A percentile compares a stretch with the other conserved stretches of the same genome.
Conservation (phyloP, 2,797 vertebrate species). For the Microchirus variegatus region DNA sequence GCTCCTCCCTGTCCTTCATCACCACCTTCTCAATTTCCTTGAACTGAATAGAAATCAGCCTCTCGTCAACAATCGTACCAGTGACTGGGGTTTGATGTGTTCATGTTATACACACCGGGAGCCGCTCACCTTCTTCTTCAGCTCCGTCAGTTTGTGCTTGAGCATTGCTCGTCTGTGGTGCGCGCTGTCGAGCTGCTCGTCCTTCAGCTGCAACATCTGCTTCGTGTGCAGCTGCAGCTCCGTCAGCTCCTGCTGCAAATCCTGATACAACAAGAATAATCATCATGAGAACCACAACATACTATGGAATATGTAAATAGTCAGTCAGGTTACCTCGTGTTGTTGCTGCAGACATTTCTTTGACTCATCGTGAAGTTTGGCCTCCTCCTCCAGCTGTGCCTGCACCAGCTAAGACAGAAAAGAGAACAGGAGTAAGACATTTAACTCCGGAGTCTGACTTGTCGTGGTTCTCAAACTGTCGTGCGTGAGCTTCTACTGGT, state of each 20-base stretch:
- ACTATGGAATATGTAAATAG: no score
- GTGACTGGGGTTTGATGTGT: background rate
- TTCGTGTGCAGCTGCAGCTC: slow-evolving; percentile 31
- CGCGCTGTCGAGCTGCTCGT: slow-evolving; percentile 78
- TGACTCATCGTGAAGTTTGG: slow-evolving; percentile 74
- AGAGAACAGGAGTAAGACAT: background rate
- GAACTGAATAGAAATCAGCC: slow-evolving; percentile 75
- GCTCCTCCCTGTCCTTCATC: slow-evolving; percentile 85
- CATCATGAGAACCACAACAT: slow-evolving; percentile 29
- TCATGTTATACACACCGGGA: background rate
- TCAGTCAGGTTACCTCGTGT: slow-evolving; percentile 72
- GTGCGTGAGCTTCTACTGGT: no score
- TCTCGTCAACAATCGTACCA: background rate
- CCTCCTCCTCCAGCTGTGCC: slow-evolving; percentile 79
- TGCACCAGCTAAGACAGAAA: slow-evolving; percentile 75
- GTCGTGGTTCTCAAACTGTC: no score
- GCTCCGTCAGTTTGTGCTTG: slow-evolving; percentile 77
- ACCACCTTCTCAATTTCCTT: slow-evolving; percentile 83
- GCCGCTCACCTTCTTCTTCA: slow-evolving; percentile 81
- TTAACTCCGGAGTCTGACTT: background rate
- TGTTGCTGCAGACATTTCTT: slow-evolving; percentile 81
- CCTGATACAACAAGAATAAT: slow-evolving; percentile 78
- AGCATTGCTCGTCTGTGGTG: slow-evolving; percentile 77
- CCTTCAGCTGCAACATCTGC: slow-evolving; percentile 77
- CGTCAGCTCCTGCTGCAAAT: slow-evolving; percentile 39